Conservation (phyloP, 1,140 invertebrate species). For the Ceratitis capitata region DNA sequence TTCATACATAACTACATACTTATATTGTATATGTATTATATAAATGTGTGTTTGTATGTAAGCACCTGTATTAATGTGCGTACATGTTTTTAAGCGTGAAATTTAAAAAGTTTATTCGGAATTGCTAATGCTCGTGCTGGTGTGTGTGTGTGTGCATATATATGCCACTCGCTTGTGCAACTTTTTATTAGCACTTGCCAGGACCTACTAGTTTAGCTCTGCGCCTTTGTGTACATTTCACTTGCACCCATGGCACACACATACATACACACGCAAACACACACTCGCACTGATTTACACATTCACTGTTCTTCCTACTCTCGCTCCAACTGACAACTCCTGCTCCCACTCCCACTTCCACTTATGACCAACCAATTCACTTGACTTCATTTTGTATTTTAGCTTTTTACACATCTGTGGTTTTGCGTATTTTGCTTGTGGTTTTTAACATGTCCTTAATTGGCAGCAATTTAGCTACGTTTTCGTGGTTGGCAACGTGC, state of each 20-base stretch:
- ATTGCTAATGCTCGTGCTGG: too few relatives aligned
- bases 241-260: background rate
- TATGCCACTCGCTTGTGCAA: background rate
- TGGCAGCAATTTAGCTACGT: slow-evolving; percentile 24
- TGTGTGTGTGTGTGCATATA: background rate
- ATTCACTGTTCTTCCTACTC: too few relatives aligned
- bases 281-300: background rate
- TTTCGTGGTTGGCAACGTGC: background rate
- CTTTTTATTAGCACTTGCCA: background rate
- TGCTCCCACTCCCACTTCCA: background rate
- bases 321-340: background rate
- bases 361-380: too few relatives aligned
- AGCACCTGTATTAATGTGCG: background rate
- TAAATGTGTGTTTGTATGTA: background rate
- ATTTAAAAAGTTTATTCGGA: background rate
- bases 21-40: too few relatives aligned
- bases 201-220: background rate
- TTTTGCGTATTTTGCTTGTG: slow-evolving; percentile 35
- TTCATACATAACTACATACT: background rate
- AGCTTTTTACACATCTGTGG: slow-evolving; percentile 20
- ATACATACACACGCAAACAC: background rate
- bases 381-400: background rate
- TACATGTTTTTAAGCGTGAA: background rate
- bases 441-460: slow-evolving; percentile 33
- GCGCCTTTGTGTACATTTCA: background rate